Percentiles rank a stretch among this genome's conserved stretches.
These are phyloP conservation scores for Zaprionus africanus DNA, from an alignment of 1,140 invertebrate species.

Conservation along the genomic window DNA sequence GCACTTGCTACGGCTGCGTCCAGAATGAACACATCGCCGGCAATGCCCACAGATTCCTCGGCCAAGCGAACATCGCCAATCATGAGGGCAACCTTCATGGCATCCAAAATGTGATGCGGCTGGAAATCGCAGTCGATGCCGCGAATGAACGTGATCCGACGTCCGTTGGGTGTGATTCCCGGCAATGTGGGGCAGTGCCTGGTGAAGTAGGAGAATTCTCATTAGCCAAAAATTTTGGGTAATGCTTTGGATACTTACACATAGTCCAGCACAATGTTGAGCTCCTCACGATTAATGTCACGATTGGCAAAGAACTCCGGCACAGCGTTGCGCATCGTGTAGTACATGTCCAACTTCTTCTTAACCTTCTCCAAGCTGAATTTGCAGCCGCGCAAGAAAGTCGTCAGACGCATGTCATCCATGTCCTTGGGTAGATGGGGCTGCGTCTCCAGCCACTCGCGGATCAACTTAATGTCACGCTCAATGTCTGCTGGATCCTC, in stretches of 20 bases:
- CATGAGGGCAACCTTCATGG: constrained; percentile 92
- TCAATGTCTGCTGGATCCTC: constrained; percentile 87
- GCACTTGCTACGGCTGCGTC: constrained; percentile 91
- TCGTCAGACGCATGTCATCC: constrained; percentile 90
- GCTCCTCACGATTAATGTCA: constrained; percentile 89
- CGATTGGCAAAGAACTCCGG: constrained; percentile 93
- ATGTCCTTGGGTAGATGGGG: constrained; percentile 88
- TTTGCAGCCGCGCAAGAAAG: constrained; percentile 92
- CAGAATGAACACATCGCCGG: constrained; percentile 92
- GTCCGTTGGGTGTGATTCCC: constrained; percentile 90
- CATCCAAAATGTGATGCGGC: constrained; percentile 87
- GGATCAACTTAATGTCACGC: constrained; percentile 88
- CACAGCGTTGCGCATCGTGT: constrained; percentile 91
- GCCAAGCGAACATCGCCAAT: constrained; percentile 91
- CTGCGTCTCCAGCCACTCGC: constrained; percentile 89
- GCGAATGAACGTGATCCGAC: constrained; percentile 90
- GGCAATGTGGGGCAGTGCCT: constrained; percentile 91
- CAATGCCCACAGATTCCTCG: constrained; percentile 90
- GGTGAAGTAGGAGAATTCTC: constrained; percentile 2
- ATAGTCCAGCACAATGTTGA: constrained; percentile 88
- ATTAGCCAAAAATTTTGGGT: neutral
- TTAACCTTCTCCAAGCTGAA: constrained; percentile 93
- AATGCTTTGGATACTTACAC: constrained; percentile 87
- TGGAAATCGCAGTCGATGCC: constrained; percentile 87
- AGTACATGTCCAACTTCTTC: constrained; percentile 92